Conservation (phyloP, 2,797 vertebrate genomes). For the Chlorospingus flavigularis region DNA sequence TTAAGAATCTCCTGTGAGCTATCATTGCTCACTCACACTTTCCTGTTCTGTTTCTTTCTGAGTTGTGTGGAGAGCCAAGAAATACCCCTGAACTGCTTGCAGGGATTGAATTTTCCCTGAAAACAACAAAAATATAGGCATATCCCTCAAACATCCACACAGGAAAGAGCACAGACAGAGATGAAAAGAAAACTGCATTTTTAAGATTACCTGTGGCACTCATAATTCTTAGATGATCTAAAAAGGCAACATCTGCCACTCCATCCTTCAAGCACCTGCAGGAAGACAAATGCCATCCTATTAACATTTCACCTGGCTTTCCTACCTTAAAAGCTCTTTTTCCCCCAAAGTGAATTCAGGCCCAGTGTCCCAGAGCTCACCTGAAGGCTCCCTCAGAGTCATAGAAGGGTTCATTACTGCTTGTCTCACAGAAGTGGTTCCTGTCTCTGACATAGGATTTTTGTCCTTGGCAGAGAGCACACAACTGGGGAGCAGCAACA, state of each 20-base stretch:
- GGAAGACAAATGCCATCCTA: background rate
- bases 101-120: background rate
- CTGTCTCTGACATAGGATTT: constrained; percentile 85
- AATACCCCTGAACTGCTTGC: background rate
- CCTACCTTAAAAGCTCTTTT: background rate
- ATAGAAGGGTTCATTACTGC: constrained; percentile 86
- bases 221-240: constrained; percentile 84
- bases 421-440: constrained; percentile 88
- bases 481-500: constrained; percentile 77
- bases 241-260: constrained; percentile 88
- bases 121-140: background rate
- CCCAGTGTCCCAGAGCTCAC: constrained; percentile 55
- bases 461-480: constrained; percentile 84
- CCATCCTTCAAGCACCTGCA: constrained; percentile 84
- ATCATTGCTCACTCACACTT: background rate
- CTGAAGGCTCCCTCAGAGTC: constrained; percentile 88
- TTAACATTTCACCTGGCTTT: background rate
- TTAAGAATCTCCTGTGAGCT: background rate
- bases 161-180: background rate
- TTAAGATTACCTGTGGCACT: constrained; percentile 78
- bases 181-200: background rate
- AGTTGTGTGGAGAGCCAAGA: background rate
- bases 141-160: background rate
- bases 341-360: background rate
- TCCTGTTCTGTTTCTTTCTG: background rate